Evolutionary conservation across 1,140 invertebrate genomes (phyloP).

Genomic region (Portunus trituberculatus): DNA sequence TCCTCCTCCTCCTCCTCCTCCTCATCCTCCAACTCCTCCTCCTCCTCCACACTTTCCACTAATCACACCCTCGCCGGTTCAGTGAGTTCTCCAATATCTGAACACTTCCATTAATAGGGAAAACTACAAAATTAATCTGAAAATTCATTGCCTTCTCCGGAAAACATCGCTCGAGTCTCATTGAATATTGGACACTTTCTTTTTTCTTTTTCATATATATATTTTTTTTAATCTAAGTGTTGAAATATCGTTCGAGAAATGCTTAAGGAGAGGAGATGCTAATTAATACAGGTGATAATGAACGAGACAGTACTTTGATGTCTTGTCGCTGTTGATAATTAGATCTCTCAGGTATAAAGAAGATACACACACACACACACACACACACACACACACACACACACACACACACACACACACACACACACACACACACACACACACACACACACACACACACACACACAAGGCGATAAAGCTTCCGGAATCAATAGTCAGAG

Average conservation of each 20-base stretch:
- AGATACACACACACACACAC: conserved; percentile 16
- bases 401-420: background rate
- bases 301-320: background rate
- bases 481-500: background rate
- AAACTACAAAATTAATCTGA: too few species aligned
- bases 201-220: too few species aligned
- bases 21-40: background rate
- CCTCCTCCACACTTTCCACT: background rate
- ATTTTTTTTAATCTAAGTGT: too few species aligned
- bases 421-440: background rate
- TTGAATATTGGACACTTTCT: too few species aligned
- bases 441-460: background rate
- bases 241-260: background rate
- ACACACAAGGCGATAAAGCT: background rate
- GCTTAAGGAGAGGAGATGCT: background rate
- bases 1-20: background rate
- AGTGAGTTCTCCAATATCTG: too few species aligned
- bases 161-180: too few species aligned
- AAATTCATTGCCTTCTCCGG: too few species aligned
- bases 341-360: background rate
- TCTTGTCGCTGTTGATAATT: too few species aligned
- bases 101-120: too few species aligned
- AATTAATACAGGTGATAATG: background rate
- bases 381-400: conserved; percentile 29
- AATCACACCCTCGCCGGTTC: too few species aligned